These are phyloP conservation scores for Drosophila yakuba DNA, from an alignment of 1,140 invertebrate species.

Conservation along the genomic window DNA sequence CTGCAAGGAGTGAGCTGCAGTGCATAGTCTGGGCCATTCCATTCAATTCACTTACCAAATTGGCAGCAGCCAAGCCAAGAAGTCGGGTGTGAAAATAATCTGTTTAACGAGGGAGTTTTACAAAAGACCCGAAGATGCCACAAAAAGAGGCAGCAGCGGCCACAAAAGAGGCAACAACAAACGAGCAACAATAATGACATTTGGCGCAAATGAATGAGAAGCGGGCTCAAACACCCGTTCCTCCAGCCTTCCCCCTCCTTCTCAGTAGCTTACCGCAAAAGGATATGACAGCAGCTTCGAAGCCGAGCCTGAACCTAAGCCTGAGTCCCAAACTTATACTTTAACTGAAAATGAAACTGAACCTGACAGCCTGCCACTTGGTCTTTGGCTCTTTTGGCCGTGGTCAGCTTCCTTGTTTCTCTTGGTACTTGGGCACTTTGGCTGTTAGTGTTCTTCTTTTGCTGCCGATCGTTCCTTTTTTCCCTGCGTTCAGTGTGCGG, in stretches of 20 bases:
- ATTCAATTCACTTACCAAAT: conserved; percentile 62
- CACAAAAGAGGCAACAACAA: conserved; percentile 55
- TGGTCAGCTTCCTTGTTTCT: conserved; percentile 49
- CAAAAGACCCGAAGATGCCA: conserved; percentile 69
- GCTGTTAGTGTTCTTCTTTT: conserved; percentile 35
- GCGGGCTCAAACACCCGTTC: conserved; percentile 64
- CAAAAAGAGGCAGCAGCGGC: conserved; percentile 27
- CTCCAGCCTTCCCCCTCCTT: neutral
- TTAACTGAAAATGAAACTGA: conserved; percentile 36
- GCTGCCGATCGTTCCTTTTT: conserved; percentile 17
- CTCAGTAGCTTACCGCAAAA: conserved; percentile 64
- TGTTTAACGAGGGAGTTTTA: conserved; percentile 83
- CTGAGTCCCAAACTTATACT: conserved; percentile 1
- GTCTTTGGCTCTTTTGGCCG: conserved; percentile 36
- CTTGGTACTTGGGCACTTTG: conserved; percentile 10
- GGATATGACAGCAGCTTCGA: conserved; percentile 74
- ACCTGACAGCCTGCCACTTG: conserved; percentile 46
- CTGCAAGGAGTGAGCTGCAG: conserved; percentile 39
- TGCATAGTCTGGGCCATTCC: conserved; percentile 11
- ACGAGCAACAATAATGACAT: conserved; percentile 82
- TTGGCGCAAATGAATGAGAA: conserved; percentile 81
- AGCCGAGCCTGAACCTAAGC: conserved; percentile 33
- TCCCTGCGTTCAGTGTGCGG: conserved; percentile 11
- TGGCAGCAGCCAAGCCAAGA: conserved; percentile 46
- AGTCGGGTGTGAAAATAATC: conserved; percentile 80